Evolutionary conservation across 2,888 invertebrate species (phyloP), one percentile per base, ranked within the genome.

Genomic region (Apotomis capreana): DNA sequence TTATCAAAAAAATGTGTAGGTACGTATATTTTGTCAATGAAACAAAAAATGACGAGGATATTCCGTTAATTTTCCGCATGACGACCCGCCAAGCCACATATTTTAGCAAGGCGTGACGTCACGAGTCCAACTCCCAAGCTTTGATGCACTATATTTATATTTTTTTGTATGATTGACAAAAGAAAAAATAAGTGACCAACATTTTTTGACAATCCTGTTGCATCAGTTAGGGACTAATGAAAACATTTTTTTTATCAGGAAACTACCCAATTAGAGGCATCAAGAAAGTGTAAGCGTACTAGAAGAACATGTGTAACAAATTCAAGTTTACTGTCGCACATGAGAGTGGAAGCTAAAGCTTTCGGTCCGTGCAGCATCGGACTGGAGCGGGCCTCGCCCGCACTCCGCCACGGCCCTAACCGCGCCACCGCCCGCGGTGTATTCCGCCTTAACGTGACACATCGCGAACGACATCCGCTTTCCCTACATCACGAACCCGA

Each of bases 271-370:
- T 13, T 10, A 15, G 26, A 26, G 36, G 13, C 58, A 81, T 81
- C 85, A 85, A 86, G 75, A 60, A 36, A 0, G 12, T 54, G 74
- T 6, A 60, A 74, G 74, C 79, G 74, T 57, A 77, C 81, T 87
- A 80, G 80, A 84, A 78, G 78, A 81, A 82, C 81, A 86, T 83
- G 86, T 83, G 86, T 89, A 91, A 91, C 89, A 89, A 90, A 91
- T 90, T 90, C 90, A 88, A 88, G 89, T 89, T 90, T 88, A 88
- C 86, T 84, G 86, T 87, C 85, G 87, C 83, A 81, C 82, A 85
- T 84, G 80, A 70, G 81, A 60, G 46, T 37, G 55, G 81, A 82
- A 84, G 83, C 81, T 78, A 80, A 81, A 81, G 80, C 78, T 80
- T 77, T 78, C 70, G 75, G 79, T 79, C 77, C 78, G 79, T 83